A percentile compares a stretch with the other conserved stretches of the same genome.
These are phyloP conservation scores for Axea sp. DNA, from an alignment of 2,888 invertebrate genomes.

Conservation along the genomic window DNA sequence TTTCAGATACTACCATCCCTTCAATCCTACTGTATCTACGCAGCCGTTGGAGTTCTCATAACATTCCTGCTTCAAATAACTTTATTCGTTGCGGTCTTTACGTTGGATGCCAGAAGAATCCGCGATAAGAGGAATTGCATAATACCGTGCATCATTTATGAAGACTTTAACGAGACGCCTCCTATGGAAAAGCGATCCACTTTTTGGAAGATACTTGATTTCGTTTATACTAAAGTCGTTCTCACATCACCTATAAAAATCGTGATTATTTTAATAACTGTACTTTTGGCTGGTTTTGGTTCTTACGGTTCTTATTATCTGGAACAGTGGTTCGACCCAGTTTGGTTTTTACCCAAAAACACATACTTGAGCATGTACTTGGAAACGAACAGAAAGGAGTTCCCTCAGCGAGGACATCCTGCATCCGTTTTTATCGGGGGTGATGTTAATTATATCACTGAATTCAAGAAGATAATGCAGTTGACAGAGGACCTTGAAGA, in stretches of 20 bases:
- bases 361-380: constrained; percentile 85
- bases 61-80: constrained; percentile 88
- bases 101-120: constrained; percentile 85
- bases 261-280: constrained; percentile 82
- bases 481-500: constrained; percentile 28
- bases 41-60: constrained; percentile 87
- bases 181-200: constrained; percentile 81
- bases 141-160: constrained; percentile 84
- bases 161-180: constrained; percentile 80
- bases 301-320: constrained; percentile 83
- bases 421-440: constrained; percentile 76
- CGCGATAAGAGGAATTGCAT: constrained; percentile 84
- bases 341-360: constrained; percentile 88
- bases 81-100: constrained; percentile 89
- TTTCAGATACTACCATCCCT: constrained; percentile 88
- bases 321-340: constrained; percentile 89
- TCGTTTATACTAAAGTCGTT: constrained; percentile 84
- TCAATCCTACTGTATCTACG: constrained; percentile 90
- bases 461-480: constrained; percentile 47
- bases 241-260: constrained; percentile 85
- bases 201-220: constrained; percentile 82
- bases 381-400: constrained; percentile 81
- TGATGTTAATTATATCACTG: constrained; percentile 46
- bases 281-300: constrained; percentile 83
- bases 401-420: constrained; percentile 84